phyloP scores from a whole-genome alignment of 2,113 vertebrate species.

The Pseudorasbora parva region DNA sequence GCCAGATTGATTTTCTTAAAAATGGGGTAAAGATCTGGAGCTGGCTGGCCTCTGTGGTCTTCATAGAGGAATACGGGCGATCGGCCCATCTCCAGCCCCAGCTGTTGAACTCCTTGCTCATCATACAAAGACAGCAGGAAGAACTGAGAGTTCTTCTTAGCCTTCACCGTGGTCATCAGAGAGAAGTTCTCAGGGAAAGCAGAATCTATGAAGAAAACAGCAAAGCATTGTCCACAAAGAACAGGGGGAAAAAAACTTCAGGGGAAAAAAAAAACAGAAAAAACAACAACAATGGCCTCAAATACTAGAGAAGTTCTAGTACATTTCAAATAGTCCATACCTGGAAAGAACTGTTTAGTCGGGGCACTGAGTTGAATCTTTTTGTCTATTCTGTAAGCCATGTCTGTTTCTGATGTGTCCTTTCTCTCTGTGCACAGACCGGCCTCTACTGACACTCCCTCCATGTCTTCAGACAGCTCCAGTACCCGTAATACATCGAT shows the following conservation, averaged over 20 bases:
- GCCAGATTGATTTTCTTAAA: constrained; percentile 83
- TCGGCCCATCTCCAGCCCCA: constrained; percentile 85
- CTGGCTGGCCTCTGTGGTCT: constrained; percentile 78
- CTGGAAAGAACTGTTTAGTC: constrained; percentile 84
- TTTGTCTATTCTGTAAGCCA: constrained; percentile 82
- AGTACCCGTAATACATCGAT: constrained; percentile 81
- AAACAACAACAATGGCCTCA: background rate
- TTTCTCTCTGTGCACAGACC: constrained; percentile 82
- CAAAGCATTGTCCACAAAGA: background rate
- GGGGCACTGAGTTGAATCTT: constrained; percentile 80
- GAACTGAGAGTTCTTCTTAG: constrained; percentile 77
- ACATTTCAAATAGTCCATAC: constrained; percentile 65
- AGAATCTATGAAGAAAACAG: constrained; percentile 72
- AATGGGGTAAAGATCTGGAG: constrained; percentile 77
- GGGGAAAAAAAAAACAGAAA: background rate
- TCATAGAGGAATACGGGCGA: constrained; percentile 84
- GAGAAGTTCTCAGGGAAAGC: constrained; percentile 87
- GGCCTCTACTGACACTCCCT: constrained; percentile 77
- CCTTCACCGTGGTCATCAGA: constrained; percentile 81
- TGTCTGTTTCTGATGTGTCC: constrained; percentile 73
- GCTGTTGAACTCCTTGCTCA: constrained; percentile 80
- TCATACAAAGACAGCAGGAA: constrained; percentile 88
- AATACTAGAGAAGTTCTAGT: background rate
- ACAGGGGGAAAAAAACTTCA: constrained; percentile 9
- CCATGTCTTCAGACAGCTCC: constrained; percentile 76